Percentiles rank a stretch among this genome's conserved stretches.
These are phyloP conservation scores for Hedychridium roseum DNA, from an alignment of 2,888 invertebrate genomes.

Conservation along the genomic window DNA sequence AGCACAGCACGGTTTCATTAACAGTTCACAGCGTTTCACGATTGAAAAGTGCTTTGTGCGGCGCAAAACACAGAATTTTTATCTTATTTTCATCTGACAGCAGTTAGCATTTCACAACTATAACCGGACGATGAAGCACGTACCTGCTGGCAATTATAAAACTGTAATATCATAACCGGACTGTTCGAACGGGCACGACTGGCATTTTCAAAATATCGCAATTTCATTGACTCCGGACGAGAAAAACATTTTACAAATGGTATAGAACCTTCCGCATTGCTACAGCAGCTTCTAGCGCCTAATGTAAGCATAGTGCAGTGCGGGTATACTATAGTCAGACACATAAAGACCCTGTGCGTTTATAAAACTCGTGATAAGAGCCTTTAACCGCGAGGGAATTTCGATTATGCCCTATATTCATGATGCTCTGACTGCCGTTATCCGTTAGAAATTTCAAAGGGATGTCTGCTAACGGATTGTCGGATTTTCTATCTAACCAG, in stretches of 20 bases:
- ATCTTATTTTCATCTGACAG: slow-evolving; percentile 23
- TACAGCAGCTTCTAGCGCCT: slow-evolving; percentile 33
- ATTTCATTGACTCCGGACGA: slow-evolving; percentile 33
- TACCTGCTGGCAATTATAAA: slow-evolving; percentile 26
- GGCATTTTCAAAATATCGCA: slow-evolving; percentile 32
- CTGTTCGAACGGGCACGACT: slow-evolving; percentile 18
- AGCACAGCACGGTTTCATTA: background rate
- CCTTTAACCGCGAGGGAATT: too few relatives aligned
- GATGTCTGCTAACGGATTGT: too few relatives aligned
- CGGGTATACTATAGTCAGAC: slow-evolving; percentile 16
- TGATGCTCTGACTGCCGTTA: too few relatives aligned
- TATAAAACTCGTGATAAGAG: too few relatives aligned
- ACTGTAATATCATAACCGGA: slow-evolving; percentile 19
- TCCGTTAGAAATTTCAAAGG: too few relatives aligned
- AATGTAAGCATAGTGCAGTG: slow-evolving; percentile 27
- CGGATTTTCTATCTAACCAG: too few relatives aligned
- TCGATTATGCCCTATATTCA: too few relatives aligned
- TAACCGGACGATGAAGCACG: slow-evolving; percentile 13
- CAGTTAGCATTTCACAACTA: slow-evolving; percentile 13
- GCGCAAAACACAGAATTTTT: slow-evolving; percentile 11
- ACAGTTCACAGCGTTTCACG: background rate
- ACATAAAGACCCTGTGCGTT: slow-evolving; percentile 24
- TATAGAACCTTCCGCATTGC: slow-evolving; percentile 26
- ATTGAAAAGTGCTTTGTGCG: background rate
- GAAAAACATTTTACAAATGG: slow-evolving; percentile 34